Conservation (phyloP, 2,888 invertebrate genomes). For the Acronicta alni region DNA sequence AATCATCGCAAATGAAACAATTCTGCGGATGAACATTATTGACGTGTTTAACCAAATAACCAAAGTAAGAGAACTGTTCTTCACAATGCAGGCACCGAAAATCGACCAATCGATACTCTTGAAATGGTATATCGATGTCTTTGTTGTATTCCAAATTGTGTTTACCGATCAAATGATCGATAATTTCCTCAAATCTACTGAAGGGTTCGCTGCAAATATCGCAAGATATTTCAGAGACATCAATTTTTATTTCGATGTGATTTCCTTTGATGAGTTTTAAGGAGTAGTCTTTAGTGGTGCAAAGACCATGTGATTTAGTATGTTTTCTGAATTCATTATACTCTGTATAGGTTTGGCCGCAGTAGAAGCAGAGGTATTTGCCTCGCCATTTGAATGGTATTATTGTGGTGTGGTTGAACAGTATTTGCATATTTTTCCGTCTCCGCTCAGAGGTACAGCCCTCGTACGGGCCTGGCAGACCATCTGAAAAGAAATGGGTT, state of each 20-base stretch:
- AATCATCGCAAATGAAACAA: constrained; percentile 76
- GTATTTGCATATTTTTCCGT: constrained; percentile 79
- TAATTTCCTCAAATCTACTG: constrained; percentile 65
- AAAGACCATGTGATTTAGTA: constrained; percentile 73
- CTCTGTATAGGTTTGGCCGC: constrained; percentile 70
- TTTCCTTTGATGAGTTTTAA: constrained; percentile 73
- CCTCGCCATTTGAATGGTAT: constrained; percentile 85
- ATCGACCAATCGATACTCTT: constrained; percentile 74
- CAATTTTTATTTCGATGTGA: constrained; percentile 76
- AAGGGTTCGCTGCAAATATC: constrained; percentile 76
- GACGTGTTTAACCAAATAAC: constrained; percentile 74
- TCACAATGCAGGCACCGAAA: constrained; percentile 73
- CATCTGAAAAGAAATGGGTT: constrained; percentile 82
- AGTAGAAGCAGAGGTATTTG: constrained; percentile 79
- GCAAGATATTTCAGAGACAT: constrained; percentile 78
- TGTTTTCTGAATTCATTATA: constrained; percentile 78
- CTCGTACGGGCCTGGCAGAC: constrained; percentile 69
- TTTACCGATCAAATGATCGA: constrained; percentile 77
- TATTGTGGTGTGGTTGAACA: constrained; percentile 82
- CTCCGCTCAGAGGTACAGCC: constrained; percentile 72
- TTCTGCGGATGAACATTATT: constrained; percentile 73
- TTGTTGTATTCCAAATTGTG: constrained; percentile 77
- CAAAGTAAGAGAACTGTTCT: constrained; percentile 73
- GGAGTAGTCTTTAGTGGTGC: constrained; percentile 71
- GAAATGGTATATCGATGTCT: constrained; percentile 69